A percentile compares a stretch with the other conserved stretches of the same genome.
These are phyloP conservation scores for Synanthedon andrenaeformis DNA, from an alignment of 2,888 invertebrate genomes.

Conservation along the genomic window DNA sequence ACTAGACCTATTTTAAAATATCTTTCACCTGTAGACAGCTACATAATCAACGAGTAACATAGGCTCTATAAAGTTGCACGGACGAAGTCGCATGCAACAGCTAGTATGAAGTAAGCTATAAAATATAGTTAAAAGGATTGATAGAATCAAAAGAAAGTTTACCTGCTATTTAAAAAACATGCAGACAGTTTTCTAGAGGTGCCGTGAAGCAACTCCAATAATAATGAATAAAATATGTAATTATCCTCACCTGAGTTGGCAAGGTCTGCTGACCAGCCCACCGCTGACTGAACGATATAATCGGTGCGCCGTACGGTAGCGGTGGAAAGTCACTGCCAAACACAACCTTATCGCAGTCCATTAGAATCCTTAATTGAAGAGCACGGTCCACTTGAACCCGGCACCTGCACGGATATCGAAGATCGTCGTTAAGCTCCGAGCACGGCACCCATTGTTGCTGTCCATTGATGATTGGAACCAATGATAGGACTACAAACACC, in stretches of 20 bases:
- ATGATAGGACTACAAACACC: slow-evolving; percentile 37
- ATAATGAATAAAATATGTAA: neutral
- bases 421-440: slow-evolving; percentile 79
- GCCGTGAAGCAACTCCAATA: too few relatives aligned
- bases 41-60: too few relatives aligned
- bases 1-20: too few relatives aligned
- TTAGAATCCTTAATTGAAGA: slow-evolving; percentile 67
- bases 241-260: slow-evolving; percentile 75
- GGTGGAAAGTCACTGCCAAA: slow-evolving; percentile 83
- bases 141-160: too few relatives aligned
- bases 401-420: slow-evolving; percentile 79
- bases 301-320: slow-evolving; percentile 82
- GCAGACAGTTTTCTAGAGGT: too few relatives aligned
- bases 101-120: too few relatives aligned
- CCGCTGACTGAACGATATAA: slow-evolving; percentile 83
- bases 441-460: slow-evolving; percentile 77
- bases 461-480: slow-evolving; percentile 29
- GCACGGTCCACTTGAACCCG: slow-evolving; percentile 63
- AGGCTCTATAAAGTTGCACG: too few relatives aligned
- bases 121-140: too few relatives aligned
- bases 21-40: too few relatives aligned
- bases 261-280: slow-evolving; percentile 85
- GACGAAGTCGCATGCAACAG: too few relatives aligned
- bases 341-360: slow-evolving; percentile 87
- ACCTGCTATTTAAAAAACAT: too few relatives aligned